phyloP scores from a whole-genome alignment of 2,888 invertebrate species.

The Agrochola litura region DNA sequence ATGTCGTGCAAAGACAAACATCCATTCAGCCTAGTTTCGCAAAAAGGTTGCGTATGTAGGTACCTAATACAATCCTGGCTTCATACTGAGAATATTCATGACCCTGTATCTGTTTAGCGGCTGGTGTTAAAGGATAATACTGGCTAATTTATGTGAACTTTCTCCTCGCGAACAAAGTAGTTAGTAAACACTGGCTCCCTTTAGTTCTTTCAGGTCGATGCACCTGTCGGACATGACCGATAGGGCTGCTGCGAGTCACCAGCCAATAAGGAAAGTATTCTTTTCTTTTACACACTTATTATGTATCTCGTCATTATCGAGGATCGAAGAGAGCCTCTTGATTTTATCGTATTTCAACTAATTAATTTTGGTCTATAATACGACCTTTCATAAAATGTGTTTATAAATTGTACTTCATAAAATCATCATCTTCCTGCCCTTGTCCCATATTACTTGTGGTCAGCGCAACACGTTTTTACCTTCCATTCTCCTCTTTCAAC shows the following conservation, averaged over 20 bases:
- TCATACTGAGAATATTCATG: conserved; percentile 45
- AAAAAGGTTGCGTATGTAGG: conserved; percentile 28
- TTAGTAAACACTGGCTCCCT: conserved; percentile 60
- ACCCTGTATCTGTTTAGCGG: conserved; percentile 14
- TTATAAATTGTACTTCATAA: background rate
- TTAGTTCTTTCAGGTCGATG: conserved; percentile 61
- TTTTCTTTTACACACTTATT: background rate
- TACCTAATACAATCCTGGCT: conserved; percentile 9
- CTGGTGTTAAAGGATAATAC: conserved; percentile 49
- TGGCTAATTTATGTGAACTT: conserved; percentile 60
- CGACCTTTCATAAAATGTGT: background rate
- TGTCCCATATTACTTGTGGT: too few species aligned
- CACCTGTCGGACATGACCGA: conserved; percentile 42
- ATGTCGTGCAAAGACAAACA: conserved; percentile 33
- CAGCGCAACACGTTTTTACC: too few species aligned
- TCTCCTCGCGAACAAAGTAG: conserved; percentile 57
- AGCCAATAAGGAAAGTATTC: background rate
- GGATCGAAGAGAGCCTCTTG: background rate
- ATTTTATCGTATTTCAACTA: background rate
- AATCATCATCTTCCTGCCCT: too few species aligned
- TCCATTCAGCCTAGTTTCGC: conserved; percentile 45
- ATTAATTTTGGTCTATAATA: background rate
- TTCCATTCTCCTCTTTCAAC: background rate
- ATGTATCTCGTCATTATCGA: background rate
- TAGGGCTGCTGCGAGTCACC: conserved; percentile 42